These are phyloP conservation scores for Scophthalmus maximus DNA, from an alignment of 2,113 vertebrate species.

Conservation along the genomic window DNA sequence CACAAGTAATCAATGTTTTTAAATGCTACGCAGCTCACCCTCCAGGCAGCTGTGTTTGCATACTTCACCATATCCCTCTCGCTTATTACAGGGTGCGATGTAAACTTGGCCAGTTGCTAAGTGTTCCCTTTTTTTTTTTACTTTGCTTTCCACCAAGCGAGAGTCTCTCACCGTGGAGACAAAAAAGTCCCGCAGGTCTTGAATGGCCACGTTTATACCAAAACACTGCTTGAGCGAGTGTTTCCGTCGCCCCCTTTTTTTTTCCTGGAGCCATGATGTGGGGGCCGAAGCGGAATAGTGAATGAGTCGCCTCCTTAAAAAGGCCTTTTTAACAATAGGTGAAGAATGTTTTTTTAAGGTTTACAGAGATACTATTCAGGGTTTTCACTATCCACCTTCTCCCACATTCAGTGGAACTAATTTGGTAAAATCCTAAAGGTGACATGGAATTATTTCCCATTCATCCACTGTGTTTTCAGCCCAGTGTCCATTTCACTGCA, in stretches of 20 bases:
- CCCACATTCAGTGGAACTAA: neutral
- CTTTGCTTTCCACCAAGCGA: constrained; percentile 38
- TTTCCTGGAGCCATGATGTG: constrained; percentile 17
- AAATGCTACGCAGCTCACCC: constrained; percentile 8
- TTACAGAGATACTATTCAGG: constrained; percentile 1
- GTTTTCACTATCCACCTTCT: neutral
- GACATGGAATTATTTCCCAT: neutral
- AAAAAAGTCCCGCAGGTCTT: constrained; percentile 38
- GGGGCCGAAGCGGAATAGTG: constrained; percentile 19
- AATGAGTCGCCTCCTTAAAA: constrained; percentile 39
- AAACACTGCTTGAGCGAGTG: constrained; percentile 49
- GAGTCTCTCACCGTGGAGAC: constrained; percentile 66
- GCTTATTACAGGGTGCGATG: constrained; percentile 56
- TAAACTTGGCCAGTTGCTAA: constrained; percentile 51
- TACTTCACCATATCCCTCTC: constrained; percentile 28
- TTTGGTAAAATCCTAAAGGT: neutral
- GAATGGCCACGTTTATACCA: constrained; percentile 61
- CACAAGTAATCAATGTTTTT: constrained; percentile 54
- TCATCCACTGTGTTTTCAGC: neutral
- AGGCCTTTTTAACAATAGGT: constrained; percentile 24
- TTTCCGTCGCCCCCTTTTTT: constrained; percentile 35
- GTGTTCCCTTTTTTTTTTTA: constrained; percentile 40
- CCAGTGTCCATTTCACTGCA: constrained; percentile 9
- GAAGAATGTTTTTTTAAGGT: constrained; percentile 1
- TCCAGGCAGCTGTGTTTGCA: constrained; percentile 55